Percentiles rank a stretch among this genome's conserved stretches.
Evolutionary conservation across 2,888 invertebrate genomes (phyloP).

Genomic region (Prostheceraeus crozeri): DNA sequence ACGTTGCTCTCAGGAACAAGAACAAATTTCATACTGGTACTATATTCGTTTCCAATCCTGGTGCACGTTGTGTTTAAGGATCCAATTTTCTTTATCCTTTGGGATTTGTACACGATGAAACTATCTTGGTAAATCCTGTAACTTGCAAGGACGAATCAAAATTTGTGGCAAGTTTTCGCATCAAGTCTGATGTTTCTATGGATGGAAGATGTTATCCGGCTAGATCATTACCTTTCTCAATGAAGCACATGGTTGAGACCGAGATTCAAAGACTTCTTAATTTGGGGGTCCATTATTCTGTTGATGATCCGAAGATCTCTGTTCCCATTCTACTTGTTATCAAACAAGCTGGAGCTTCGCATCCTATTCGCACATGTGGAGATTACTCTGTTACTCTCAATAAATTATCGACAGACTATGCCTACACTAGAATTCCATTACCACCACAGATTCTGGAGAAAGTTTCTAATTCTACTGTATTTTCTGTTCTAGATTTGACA

Average conservation of each 20-base stretch:
- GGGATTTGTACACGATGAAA: too few species aligned
- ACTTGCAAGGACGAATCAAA: background rate
- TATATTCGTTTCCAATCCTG: too few species aligned
- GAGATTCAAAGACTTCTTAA: constrained; percentile 17
- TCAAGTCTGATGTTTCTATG: constrained; percentile 8
- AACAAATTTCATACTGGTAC: too few species aligned
- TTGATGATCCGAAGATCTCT: constrained; percentile 24
- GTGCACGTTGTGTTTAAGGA: too few species aligned
- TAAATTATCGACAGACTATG: constrained; percentile 29
- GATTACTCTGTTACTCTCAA: constrained; percentile 29
- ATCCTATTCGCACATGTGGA: constrained; percentile 21
- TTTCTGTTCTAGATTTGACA: constrained; percentile 24
- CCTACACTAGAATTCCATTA: background rate
- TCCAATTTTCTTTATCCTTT: too few species aligned
- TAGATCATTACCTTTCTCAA: constrained; percentile 27
- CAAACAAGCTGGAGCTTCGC: constrained; percentile 24
- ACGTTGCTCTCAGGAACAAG: too few species aligned
- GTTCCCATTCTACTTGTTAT: constrained; percentile 28
- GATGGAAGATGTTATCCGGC: constrained; percentile 25
- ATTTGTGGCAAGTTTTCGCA: constrained; percentile 21
- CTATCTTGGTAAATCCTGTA: too few species aligned
- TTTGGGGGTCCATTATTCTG: constrained; percentile 16
- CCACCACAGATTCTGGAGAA: constrained; percentile 10
- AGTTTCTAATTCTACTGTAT: constrained; percentile 12
- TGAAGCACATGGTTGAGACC: constrained; percentile 23